Percentiles rank a stretch among this genome's conserved stretches.
These are phyloP conservation scores for Ormyrus rosae DNA, from an alignment of 2,888 invertebrate genomes.

Conservation along the genomic window DNA sequence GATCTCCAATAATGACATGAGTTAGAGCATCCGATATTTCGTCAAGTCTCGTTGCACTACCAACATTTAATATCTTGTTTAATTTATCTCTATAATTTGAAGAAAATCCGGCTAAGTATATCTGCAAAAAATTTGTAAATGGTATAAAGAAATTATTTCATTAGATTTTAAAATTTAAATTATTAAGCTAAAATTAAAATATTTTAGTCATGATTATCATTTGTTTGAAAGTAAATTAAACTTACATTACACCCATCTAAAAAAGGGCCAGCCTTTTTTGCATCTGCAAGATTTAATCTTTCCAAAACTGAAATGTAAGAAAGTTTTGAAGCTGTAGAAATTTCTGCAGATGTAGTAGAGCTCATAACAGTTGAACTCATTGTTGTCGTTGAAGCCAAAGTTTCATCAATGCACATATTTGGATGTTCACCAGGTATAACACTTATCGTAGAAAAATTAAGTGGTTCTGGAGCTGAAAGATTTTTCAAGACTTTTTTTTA, in stretches of 20 bases:
- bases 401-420: constrained; percentile 66
- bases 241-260: constrained; percentile 92
- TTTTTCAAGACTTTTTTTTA: constrained; percentile 19
- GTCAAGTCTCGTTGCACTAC: constrained; percentile 90
- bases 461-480: constrained; percentile 65
- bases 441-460: constrained; percentile 77
- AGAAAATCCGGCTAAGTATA: constrained; percentile 84
- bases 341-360: constrained; percentile 30
- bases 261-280: constrained; percentile 86
- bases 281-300: constrained; percentile 80
- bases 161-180: constrained; percentile 18
- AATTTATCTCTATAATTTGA: constrained; percentile 82
- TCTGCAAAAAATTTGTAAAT: constrained; percentile 74
- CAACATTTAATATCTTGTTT: constrained; percentile 83
- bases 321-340: constrained; percentile 21
- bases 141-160: constrained; percentile 20
- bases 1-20: constrained; percentile 86
- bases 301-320: constrained; percentile 63
- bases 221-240: constrained; percentile 56
- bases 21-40: constrained; percentile 86
- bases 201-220: neutral
- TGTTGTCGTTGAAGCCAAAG: constrained; percentile 60
- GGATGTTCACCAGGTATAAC: constrained; percentile 68
- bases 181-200: too few relatives aligned
- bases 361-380: constrained; percentile 56